These are phyloP conservation scores for Otis tarda DNA, from an alignment of 2,113 vertebrate species.

Conservation along the genomic window DNA sequence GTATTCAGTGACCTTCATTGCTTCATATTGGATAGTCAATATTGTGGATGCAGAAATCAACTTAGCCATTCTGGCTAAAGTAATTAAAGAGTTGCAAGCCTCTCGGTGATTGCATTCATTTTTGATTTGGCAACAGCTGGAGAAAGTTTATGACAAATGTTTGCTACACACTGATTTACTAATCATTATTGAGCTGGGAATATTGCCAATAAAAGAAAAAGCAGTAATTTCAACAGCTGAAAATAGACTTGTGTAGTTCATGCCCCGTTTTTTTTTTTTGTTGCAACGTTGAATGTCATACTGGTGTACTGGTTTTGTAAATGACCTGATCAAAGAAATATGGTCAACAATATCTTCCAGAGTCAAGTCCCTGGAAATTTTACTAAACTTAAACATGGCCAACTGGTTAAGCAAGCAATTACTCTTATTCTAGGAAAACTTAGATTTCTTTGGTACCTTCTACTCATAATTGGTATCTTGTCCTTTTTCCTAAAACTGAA, in stretches of 20 bases:
- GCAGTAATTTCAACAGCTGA: neutral
- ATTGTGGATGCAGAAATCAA: neutral
- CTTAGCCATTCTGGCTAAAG: neutral
- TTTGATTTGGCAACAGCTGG: conserved; percentile 18
- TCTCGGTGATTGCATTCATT: conserved; percentile 12
- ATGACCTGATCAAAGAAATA: neutral
- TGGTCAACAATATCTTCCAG: neutral
- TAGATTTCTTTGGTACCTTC: neutral
- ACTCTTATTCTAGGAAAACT: neutral
- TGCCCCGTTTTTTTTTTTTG: neutral
- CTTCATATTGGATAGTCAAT: neutral
- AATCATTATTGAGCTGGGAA: conserved; percentile 39
- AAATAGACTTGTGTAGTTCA: neutral
- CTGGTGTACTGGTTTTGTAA: neutral
- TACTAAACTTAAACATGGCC: neutral
- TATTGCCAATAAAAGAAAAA: neutral
- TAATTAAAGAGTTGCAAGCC: conserved; percentile 29
- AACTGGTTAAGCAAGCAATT: neutral
- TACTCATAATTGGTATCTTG: neutral
- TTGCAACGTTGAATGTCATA: neutral
- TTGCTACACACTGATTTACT: conserved; percentile 19
- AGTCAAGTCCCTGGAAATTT: neutral
- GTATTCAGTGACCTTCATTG: neutral
- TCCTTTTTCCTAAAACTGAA: neutral
- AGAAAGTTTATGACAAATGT: conserved; percentile 26